phyloP scores from a whole-genome alignment of 1,140 invertebrate genomes.

The Sminthurides bifidus region DNA sequence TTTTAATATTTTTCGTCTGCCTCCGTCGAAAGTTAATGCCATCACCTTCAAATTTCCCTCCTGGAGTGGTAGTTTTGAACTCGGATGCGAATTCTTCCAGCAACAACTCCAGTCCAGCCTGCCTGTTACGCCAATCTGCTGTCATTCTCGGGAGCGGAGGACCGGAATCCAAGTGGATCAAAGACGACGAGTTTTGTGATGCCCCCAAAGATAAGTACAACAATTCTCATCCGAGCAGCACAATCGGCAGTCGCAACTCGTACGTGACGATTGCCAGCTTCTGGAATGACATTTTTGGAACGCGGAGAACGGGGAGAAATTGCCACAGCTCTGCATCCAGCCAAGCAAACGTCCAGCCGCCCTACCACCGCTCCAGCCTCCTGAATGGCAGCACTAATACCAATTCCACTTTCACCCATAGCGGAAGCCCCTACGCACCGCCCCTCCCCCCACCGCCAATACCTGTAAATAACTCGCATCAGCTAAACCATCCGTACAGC shows the following conservation, averaged over 20 bases:
- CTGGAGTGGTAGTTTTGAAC: conserved; percentile 5
- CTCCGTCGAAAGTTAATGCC: conserved; percentile 30
- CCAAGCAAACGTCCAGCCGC: too few relatives aligned
- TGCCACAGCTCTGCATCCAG: background rate
- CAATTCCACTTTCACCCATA: background rate
- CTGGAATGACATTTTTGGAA: conserved; percentile 31
- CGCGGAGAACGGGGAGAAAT: conserved; percentile 3
- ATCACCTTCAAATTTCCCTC: conserved; percentile 16
- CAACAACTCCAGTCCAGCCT: conserved; percentile 31
- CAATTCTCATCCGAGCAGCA: conserved; percentile 14
- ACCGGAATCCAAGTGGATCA: conserved; percentile 20
- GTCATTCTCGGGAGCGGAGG: background rate
- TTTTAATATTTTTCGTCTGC: conserved; percentile 32
- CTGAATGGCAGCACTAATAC: conserved; percentile 15
- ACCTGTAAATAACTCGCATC: background rate
- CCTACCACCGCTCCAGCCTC: conserved; percentile 12
- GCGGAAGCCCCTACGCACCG: conserved; percentile 1
- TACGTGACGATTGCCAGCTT: conserved; percentile 31
- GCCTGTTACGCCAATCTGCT: conserved; percentile 25
- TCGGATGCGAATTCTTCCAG: conserved; percentile 23
- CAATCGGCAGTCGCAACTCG: conserved; percentile 23
- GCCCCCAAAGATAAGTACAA: conserved; percentile 6
- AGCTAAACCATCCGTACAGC: background rate
- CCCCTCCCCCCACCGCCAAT: background rate
- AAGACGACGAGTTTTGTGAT: background rate